Base-by-base conservation (phyloP, 2,113 vertebrate species). In the Cyanoderma ruficeps region DNA sequence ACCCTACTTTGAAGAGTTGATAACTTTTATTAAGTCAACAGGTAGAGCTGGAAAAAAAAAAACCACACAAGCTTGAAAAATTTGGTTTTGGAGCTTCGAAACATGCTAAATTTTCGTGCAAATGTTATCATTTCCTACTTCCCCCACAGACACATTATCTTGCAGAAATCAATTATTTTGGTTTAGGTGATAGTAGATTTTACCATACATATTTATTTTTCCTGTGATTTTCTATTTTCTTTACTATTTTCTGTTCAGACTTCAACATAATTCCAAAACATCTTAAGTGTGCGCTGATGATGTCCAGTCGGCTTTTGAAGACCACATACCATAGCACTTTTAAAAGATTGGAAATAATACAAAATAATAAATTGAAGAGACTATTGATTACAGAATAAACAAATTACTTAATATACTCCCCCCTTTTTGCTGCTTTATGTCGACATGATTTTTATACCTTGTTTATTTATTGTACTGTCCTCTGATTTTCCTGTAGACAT, bases 371-470 rank as follows among this genome's bases (percentile, higher is more conserved):
- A 41, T 30, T 46, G 13, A 89, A 55, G 23, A 64, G 15, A 19
- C 17, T 63, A 0, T 11, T 84, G 25, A 47, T 71, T 59, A 39
- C 15, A 47, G 56, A 74, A 69, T 46, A 61, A 84, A 55, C 5
- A 67, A 70, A 70, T 59, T 33, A 11, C 19, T 41, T 74, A n/a
- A 30, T 10, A 70, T 35, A 53, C 6, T 56, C 6, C 2, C 1
- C 7, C 11, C 7, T 44, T 92, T 65, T 80, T 80, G 14, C 24
- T 69, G 24, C 5, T 72, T 83, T 57, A 6, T 49, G 28, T 69
- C 0, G 0, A 53, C 7, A 6, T 56, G 31, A 49, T 25, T 13
- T 47, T 87, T 60, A 44, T 6, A 52, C 8, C 6, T 59, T 9
- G 20, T 86, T 76, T 76, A 39, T 47, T 70, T 93, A 35, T 21